These are phyloP conservation scores for Mycteria americana DNA, from an alignment of 2,797 vertebrate species.

Conservation along the genomic window DNA sequence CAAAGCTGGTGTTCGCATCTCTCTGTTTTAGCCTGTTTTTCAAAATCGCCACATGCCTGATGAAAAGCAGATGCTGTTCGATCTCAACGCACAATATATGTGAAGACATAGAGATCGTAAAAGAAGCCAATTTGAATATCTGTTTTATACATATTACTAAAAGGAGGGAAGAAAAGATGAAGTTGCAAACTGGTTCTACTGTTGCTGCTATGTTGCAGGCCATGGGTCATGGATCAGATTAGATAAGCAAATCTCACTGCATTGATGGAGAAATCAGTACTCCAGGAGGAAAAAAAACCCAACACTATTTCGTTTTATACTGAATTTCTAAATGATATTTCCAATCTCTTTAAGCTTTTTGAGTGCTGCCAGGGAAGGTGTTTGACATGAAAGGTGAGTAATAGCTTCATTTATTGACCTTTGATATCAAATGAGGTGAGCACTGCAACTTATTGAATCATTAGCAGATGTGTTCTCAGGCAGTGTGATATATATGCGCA, in stretches of 20 bases:
- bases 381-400: conserved; percentile 8
- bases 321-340: conserved; percentile 25
- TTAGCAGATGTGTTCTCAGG: neutral
- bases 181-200: neutral
- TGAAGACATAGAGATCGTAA: neutral
- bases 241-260: conserved; percentile 6
- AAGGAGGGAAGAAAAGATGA: neutral
- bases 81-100: neutral
- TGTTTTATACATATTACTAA: neutral
- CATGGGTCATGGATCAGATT: conserved; percentile 2
- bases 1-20: neutral
- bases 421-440: conserved; percentile 1
- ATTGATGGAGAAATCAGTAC: conserved; percentile 30
- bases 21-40: neutral
- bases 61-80: neutral
- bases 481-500: neutral
- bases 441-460: conserved; percentile 7
- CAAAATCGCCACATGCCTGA: neutral
- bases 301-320: conserved; percentile 18
- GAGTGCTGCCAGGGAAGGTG: neutral
- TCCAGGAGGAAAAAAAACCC: neutral
- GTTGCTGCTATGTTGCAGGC: neutral
- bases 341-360: neutral
- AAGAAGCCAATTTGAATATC: neutral
- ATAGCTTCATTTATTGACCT: conserved; percentile 14